These are phyloP conservation scores for Drosophila teissieri DNA, from an alignment of 1,140 invertebrate species.

Conservation along the genomic window DNA sequence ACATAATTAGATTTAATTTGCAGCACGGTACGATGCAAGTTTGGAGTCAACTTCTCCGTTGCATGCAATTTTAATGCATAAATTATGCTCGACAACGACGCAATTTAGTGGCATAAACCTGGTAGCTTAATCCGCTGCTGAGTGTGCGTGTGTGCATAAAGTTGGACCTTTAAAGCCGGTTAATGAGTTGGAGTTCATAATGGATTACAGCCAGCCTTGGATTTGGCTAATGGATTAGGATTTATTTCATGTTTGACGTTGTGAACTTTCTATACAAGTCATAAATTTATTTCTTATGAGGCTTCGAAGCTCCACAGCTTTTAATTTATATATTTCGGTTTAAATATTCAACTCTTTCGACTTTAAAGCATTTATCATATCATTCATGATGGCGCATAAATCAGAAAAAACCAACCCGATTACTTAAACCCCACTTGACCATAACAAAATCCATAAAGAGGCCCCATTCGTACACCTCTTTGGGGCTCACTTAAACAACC, in stretches of 20 bases:
- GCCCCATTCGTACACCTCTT: conserved; percentile 15
- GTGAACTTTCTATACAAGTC: neutral
- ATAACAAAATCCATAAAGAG: conserved; percentile 7
- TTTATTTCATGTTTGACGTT: neutral
- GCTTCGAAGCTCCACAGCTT: too few relatives aligned
- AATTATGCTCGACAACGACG: conserved; percentile 56
- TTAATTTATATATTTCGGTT: too few relatives aligned
- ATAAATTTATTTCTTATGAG: neutral
- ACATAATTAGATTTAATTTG: conserved; percentile 81
- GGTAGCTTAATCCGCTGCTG: conserved; percentile 20
- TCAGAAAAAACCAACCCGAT: neutral
- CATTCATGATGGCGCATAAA: neutral
- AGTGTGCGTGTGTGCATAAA: conserved; percentile 18
- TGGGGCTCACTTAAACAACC: conserved; percentile 10
- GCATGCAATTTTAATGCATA: conserved; percentile 53
- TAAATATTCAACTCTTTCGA: too few relatives aligned
- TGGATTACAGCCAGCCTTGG: neutral
- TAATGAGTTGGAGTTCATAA: conserved; percentile 25
- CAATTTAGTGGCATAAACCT: conserved; percentile 39
- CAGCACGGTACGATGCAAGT: conserved; percentile 11
- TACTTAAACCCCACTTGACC: conserved; percentile 4
- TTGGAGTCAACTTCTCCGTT: conserved; percentile 19
- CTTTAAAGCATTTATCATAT: neutral
- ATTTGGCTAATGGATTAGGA: neutral
- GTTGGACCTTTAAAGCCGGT: conserved; percentile 23